phyloP scores from a whole-genome alignment of 2,888 invertebrate species.

The Patella pellucida region DNA sequence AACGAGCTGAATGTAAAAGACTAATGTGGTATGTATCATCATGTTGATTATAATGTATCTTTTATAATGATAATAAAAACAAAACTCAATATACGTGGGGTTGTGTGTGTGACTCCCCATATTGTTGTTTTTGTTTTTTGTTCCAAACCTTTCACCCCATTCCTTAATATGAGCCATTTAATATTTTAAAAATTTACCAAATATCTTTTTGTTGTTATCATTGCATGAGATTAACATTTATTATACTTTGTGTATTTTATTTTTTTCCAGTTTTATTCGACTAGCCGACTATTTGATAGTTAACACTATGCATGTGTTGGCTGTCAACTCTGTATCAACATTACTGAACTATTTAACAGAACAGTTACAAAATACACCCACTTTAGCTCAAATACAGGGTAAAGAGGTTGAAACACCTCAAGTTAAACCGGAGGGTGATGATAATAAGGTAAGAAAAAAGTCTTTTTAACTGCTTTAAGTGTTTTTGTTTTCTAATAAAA shows the following conservation, averaged over 20 bases:
- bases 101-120: background rate
- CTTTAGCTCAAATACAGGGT: constrained; percentile 65
- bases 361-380: constrained; percentile 69
- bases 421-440: background rate
- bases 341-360: constrained; percentile 70
- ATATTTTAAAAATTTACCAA: no score
- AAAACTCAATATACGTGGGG: background rate
- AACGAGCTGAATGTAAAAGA: constrained; percentile 84
- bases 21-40: constrained; percentile 78
- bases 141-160: background rate
- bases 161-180: no score
- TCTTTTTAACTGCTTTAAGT: no score
- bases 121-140: background rate
- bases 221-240: no score
- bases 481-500: no score
- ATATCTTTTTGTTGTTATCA: no score
- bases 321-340: constrained; percentile 71
- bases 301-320: constrained; percentile 71
- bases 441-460: background rate
- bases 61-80: background rate
- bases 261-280: constrained; percentile 69
- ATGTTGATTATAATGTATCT: background rate
- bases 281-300: constrained; percentile 71
- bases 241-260: no score
- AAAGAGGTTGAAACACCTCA: constrained; percentile 25